Evolutionary conservation across 2,888 invertebrate genomes (phyloP).

Genomic region (Thymelicus lineola): DNA sequence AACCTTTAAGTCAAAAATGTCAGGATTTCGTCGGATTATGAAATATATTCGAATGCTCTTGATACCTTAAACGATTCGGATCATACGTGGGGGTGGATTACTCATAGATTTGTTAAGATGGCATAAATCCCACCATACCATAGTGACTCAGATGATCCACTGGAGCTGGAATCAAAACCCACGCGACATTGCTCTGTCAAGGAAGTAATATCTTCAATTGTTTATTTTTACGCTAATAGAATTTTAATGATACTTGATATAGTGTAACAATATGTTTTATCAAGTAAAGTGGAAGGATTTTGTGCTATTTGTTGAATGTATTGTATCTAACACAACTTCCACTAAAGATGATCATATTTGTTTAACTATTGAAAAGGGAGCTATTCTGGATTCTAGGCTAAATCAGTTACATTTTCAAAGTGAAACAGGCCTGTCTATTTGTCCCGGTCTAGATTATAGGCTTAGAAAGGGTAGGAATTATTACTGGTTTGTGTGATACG

Average conservation of each 20-base stretch:
- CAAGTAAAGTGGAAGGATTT: background rate
- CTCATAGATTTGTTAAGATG: constrained; percentile 56
- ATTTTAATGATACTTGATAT: constrained; percentile 6
- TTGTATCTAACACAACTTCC: no score
- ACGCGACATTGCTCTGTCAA: constrained; percentile 45
- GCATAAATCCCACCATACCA: constrained; percentile 51
- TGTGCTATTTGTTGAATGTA: background rate
- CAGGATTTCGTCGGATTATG: constrained; percentile 11
- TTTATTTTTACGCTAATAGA: constrained; percentile 20
- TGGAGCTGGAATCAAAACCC: constrained; percentile 53
- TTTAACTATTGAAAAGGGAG: background rate
- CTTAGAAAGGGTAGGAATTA: constrained; percentile 42
- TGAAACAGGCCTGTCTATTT: constrained; percentile 40
- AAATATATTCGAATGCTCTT: constrained; percentile 5
- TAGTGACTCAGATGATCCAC: constrained; percentile 54
- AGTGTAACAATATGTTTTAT: no score
- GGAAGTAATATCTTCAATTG: constrained; percentile 25
- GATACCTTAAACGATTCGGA: background rate
- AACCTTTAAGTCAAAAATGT: constrained; percentile 1
- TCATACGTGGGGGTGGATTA: constrained; percentile 56
- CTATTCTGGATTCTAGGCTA: background rate
- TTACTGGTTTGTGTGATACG: constrained; percentile 29
- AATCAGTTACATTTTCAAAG: constrained; percentile 37
- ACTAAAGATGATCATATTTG: no score
- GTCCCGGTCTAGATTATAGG: constrained; percentile 42